Conservation (phyloP, 2,113 vertebrate genomes). For the Monarcha castaneiventris region DNA sequence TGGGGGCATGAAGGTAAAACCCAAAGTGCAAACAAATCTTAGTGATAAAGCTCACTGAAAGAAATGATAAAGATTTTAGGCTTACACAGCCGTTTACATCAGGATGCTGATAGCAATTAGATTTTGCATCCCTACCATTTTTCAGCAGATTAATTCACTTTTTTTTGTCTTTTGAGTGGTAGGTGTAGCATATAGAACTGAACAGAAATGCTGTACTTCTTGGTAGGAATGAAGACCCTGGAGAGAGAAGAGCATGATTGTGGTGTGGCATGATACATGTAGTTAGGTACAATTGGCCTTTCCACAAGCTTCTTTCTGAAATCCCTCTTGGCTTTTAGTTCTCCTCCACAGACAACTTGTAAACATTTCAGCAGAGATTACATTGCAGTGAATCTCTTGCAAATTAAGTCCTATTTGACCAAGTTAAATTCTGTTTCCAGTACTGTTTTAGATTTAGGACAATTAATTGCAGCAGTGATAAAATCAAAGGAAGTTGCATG, state of each 20-base stretch:
- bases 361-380: constrained; percentile 3
- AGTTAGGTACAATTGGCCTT: not conserved
- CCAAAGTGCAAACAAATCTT: not conserved
- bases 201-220: not conserved
- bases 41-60: not conserved
- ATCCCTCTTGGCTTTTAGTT: not conserved
- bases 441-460: not conserved
- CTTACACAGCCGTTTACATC: not conserved
- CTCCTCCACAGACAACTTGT: not conserved
- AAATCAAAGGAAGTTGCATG: not conserved
- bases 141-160: not conserved
- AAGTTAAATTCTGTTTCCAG: not conserved
- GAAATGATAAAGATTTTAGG: not conserved
- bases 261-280: fast-evolving
- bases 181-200: not conserved
- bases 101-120: not conserved
- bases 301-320: not conserved
- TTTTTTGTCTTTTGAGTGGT: not conserved
- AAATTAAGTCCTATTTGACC: not conserved
- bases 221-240: not conserved
- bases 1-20: not conserved
- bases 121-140: not conserved
- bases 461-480: not conserved
- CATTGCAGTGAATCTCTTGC: not conserved
- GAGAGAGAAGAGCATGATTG: not conserved